Percentiles rank a stretch among this genome's conserved stretches.
Evolutionary conservation across 1,140 invertebrate genomes (phyloP).

Genomic region (Lasioglossum baleicum): DNA sequence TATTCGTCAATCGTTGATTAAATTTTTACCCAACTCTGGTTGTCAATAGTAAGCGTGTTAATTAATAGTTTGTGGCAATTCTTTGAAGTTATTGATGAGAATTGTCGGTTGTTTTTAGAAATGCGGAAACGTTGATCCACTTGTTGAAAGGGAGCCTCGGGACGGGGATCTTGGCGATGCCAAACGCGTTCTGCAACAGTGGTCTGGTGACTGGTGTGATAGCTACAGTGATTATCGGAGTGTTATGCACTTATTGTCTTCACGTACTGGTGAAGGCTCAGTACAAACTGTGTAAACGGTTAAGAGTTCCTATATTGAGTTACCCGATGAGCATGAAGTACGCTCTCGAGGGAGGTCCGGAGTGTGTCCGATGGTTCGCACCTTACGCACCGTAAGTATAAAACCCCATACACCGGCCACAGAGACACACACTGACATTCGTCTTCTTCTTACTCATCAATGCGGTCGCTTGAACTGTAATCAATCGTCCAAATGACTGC

Average conservation of each 20-base stretch:
- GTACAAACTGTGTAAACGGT: slow-evolving; percentile 86
- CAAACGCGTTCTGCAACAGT: slow-evolving; percentile 89
- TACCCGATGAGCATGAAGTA: slow-evolving; percentile 87
- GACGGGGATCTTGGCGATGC: slow-evolving; percentile 94
- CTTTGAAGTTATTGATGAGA: too few species aligned
- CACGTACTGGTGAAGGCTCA: slow-evolving; percentile 87
- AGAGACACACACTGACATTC: background rate
- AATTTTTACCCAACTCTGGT: too few species aligned
- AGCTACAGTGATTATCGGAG: slow-evolving; percentile 86
- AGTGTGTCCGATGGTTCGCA: slow-evolving; percentile 81
- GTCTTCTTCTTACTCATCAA: background rate
- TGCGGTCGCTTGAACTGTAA: too few species aligned
- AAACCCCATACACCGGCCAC: too few species aligned
- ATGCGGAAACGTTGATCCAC: slow-evolving; percentile 89
- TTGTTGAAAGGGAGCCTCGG: slow-evolving; percentile 92
- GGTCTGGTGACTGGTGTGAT: slow-evolving; percentile 86
- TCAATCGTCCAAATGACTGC: too few species aligned
- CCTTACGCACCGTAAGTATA: slow-evolving; percentile 80
- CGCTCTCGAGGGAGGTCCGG: slow-evolving; percentile 86
- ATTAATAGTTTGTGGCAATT: too few species aligned
- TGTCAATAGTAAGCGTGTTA: too few species aligned
- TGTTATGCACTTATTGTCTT: slow-evolving; percentile 90
- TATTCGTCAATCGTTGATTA: too few species aligned
- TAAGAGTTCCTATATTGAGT: slow-evolving; percentile 85
- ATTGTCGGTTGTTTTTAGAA: slow-evolving; percentile 78